Conservation (phyloP, 92 coral and sea anemone species). For the Actinernus sp. region DNA sequence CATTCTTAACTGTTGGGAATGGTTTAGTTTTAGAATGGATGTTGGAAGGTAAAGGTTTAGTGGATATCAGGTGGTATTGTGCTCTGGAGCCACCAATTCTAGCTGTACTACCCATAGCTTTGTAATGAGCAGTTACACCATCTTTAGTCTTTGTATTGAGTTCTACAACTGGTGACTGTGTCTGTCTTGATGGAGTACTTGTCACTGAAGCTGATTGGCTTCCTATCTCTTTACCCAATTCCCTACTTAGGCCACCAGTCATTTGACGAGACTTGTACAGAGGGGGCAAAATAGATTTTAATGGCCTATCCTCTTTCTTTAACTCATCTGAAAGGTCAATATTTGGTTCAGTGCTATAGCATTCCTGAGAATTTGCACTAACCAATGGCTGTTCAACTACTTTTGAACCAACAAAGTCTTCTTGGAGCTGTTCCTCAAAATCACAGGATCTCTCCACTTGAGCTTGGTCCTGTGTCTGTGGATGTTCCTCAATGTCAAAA, state of each 20-base stretch:
- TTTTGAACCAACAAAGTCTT: background rate
- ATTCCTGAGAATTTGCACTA: background rate
- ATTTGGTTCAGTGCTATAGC: slow-evolving; percentile 2
- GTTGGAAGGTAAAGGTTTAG: background rate
- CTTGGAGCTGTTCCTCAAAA: background rate
- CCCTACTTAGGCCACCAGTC: background rate
- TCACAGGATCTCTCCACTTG: background rate
- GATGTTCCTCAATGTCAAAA: slow-evolving; percentile 23
- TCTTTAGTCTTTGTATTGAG: background rate
- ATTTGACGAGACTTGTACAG: background rate
- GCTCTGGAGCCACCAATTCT: no score
- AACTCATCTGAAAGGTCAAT: background rate
- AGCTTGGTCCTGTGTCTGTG: slow-evolving; percentile 1
- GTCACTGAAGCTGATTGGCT: background rate
- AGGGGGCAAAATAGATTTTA: background rate
- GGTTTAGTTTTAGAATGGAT: slow-evolving; percentile 49
- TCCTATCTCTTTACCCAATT: background rate
- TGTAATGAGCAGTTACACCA: slow-evolving; percentile 18
- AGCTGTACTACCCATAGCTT: slow-evolving; percentile 1
- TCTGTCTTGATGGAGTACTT: slow-evolving; percentile 2
- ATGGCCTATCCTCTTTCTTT: background rate
- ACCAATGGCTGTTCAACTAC: background rate
- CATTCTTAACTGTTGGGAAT: slow-evolving; percentile 38
- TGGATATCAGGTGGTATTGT: background rate
- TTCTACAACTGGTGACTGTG: slow-evolving; percentile 38